Conservation (phyloP, 1,140 invertebrate species). For the Araneus ventricosus region DNA sequence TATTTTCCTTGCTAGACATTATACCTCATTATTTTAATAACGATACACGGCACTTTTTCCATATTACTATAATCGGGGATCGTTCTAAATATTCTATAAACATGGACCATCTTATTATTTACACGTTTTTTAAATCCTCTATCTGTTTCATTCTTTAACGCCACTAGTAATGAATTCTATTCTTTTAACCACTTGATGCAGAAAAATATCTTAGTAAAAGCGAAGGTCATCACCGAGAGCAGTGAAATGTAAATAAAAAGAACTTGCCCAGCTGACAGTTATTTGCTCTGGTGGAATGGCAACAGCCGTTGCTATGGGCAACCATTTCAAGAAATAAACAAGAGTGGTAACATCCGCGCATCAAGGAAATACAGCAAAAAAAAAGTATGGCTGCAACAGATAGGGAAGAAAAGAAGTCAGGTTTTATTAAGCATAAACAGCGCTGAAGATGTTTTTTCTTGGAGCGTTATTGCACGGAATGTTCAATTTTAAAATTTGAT, state of each 20-base stretch:
- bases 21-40: no score
- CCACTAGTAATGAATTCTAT: no score
- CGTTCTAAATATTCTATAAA: no score
- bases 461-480: background rate
- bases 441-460: background rate
- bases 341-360: conserved; percentile 35
- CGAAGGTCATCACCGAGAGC: conserved; percentile 21
- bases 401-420: background rate
- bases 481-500: conserved; percentile 33
- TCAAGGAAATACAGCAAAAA: background rate
- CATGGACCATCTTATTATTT: no score
- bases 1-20: no score
- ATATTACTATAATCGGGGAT: no score
- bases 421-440: background rate
- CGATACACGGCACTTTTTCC: no score
- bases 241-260: conserved; percentile 35
- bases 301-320: conserved; percentile 34
- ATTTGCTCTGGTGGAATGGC: conserved; percentile 49
- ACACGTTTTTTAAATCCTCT: no score
- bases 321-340: background rate
- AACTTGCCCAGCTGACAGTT: conserved; percentile 63
- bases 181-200: no score
- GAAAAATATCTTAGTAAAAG: no score
- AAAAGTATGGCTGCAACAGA: background rate
- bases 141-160: no score